Evolutionary conservation across 2,888 invertebrate genomes (phyloP), one percentile per base, ranked within the genome.

Genomic region (Seira sanloemensis): DNA sequence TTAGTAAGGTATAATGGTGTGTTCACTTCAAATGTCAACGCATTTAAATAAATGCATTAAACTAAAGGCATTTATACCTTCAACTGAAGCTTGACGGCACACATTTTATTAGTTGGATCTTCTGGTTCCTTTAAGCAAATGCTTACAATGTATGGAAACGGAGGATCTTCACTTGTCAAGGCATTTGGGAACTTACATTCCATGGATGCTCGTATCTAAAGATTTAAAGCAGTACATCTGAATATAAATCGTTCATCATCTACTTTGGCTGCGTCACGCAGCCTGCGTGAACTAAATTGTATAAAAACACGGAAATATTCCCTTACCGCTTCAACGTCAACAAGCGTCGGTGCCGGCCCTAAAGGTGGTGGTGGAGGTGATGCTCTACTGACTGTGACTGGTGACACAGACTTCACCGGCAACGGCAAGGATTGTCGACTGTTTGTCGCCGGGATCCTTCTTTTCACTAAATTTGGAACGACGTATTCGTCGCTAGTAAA

Each of bases 401-500:
- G 67, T 16, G 83, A n/a, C 0, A 18, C 37, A 50, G 21, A 4
- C 26, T 18, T 5, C 66, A 50, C 2, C 65, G 18, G 66, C 73
- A 12, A 71, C 46, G 23, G 76, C 77, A 37, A 73, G 77, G 24
- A 66, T 72, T 2, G 37, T 37, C 37, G 37, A 37, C 77, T 83
- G 24, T 72, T 72, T 2, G 37, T 37, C 37, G 37, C 37, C 12
- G 83, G 77, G 54, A 83, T 78, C 18, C 83, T 21, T 27, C 77
- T 46, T 37, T 83, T 83, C n/a, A 54, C 26, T n/a, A 83, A 27
- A 16, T 24, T 37, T 0, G 83, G 83, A 0, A 83, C 83, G 21
- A 83, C 83, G 19, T 83, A 83, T 1, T 83, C 83, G 25, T 83
- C 83, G 72, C 73, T 83, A 18, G 19, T 77, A 21, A 83, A 83